A percentile compares a stretch with the other conserved stretches of the same genome.
These are phyloP conservation scores for Thymelicus lineola DNA, from an alignment of 2,888 invertebrate species.

Conservation along the genomic window DNA sequence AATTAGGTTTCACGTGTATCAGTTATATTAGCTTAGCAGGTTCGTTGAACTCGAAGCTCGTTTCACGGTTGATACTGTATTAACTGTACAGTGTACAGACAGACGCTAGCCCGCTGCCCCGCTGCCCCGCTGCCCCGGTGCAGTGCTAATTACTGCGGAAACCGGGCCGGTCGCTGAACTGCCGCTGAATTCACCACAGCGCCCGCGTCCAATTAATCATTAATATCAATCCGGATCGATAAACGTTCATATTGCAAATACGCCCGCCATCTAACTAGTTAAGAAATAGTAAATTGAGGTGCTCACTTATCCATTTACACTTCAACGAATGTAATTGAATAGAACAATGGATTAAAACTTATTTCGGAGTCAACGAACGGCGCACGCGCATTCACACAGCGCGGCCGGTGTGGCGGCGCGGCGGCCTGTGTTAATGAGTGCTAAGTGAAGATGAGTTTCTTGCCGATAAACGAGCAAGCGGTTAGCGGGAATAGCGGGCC, in stretches of 20 bases:
- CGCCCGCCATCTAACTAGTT: neutral
- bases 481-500: too few relatives aligned
- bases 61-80: neutral
- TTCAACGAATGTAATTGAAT: neutral
- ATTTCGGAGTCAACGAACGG: neutral
- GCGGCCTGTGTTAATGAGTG: conserved; percentile 30
- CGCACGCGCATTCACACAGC: neutral
- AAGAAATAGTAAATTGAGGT: neutral
- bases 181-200: neutral
- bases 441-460: conserved; percentile 21
- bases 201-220: neutral
- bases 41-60: neutral
- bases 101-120: too few relatives aligned
- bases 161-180: conserved; percentile 24
- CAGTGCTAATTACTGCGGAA: conserved; percentile 11
- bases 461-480: too few relatives aligned
- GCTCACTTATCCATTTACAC: neutral
- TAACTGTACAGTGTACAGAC: too few relatives aligned
- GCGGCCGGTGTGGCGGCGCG: too few relatives aligned
- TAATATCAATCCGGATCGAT: neutral
- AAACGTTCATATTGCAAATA: too few relatives aligned
- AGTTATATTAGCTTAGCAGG: too few relatives aligned
- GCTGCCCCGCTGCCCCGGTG: neutral
- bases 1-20: too few relatives aligned
- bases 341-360: neutral